Evolutionary conservation across 2,113 vertebrate species (phyloP), one percentile per base, ranked within the genome.

Genomic region (Cyprinus carpio): DNA sequence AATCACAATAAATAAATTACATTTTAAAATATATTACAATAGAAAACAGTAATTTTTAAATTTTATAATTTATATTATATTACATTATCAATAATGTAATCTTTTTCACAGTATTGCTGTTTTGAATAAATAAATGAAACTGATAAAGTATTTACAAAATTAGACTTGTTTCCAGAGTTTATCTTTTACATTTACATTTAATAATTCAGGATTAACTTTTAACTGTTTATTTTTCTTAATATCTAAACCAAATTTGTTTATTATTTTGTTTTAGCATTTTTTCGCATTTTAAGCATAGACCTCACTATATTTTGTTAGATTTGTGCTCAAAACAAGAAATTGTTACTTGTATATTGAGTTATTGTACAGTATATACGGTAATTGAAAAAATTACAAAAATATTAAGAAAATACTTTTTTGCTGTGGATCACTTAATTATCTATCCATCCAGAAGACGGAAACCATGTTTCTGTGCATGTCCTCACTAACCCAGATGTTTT

Each of bases 401-500:
- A 29, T 65, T 16, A 65, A 29, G 6, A 7, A 65, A 65, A 2
- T 15, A 0, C 1, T 15, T 65, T 16, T 29, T 65, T 29, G 12
- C 27, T 29, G 31, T 25, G 58, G 62, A 20, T 23, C 82, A 77
- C 37, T 74, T 72, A 34, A 9, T 40, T 8, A 40, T 40, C 40
- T 40, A 72, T 49, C 18, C 12, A 75, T n/a, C 6, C 25, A n/a
- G 8, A 60, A 37, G 69, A 37, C 27, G 9, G n/a, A 34, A 60
- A 75, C n/a, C 5, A 58, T 84, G 43, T 75, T 10, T 65, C 43
- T 54, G 67, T 60, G 18, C 56, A 12, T 69, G 25, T 83, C 58
- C 9, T 83, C 69, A 89, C 65, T 79, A 51, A 4, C 88, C 92
- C 94, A 94, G 93, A 94, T 94, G 92, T 94, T 94, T 76, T 93